Evolutionary conservation across 2,113 vertebrate genomes (phyloP), one percentile per base, ranked within the genome.

Genomic region (Sclerurus mexicanus): DNA sequence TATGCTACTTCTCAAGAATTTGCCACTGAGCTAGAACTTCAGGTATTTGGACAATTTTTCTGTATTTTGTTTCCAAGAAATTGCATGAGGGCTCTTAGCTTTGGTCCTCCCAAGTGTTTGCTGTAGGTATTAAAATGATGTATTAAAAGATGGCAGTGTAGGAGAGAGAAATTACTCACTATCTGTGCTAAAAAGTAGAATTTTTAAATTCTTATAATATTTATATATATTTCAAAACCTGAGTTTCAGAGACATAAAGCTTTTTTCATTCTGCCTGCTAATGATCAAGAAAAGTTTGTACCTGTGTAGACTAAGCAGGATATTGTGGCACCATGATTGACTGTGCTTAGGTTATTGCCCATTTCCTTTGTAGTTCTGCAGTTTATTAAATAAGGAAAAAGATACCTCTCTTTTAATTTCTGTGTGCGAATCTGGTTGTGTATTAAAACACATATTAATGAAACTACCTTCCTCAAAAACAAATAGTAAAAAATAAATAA

Each of bases 191-290:
- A 68, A 89, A 62, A 17, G 0, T 3, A 40, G 1, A 2, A 8
- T 79, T 66, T 39, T 6, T 39, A n/a, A 90, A 88, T 35, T 93
- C 52, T 85, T 77, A 23, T 2, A 46, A 37, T 96, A 56, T 90
- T 82, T 74, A 63, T 81, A 53, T 82, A 10, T 80, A 66, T 62
- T 73, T 60, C 23, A 62, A 83, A 88, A 35, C 10, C 9, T 66
- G 7, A 44, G 3, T 56, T 91, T 91, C 22, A 52, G 30, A 82
- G 53, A 49, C 20, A 60, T n/a, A 46, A 39, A 93, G 15, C 56
- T 83, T 86, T 93, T 75, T 83, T 77, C 22, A 6, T 95, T 96
- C 68, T 95, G 71, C 75, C 91, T 93, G 84, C 33, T 96, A 84
- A 89, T 93, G 79, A 86, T 91, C 67, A 72, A 91, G 27, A 46